phyloP scores from a whole-genome alignment of 2,888 invertebrate genomes.

The Amphipyra tragopoginis region DNA sequence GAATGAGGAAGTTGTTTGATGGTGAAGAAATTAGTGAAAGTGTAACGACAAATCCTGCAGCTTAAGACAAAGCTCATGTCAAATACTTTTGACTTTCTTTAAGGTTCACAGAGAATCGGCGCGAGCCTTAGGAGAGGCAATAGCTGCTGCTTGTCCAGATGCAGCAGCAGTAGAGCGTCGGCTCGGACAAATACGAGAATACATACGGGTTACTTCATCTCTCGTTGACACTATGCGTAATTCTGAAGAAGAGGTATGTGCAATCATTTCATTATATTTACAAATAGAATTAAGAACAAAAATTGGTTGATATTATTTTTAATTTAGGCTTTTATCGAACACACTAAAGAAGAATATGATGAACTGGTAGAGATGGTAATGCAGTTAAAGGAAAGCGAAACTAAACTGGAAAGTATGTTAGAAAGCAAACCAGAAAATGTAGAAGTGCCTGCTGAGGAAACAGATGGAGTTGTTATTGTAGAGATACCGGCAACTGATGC shows the following conservation, averaged over 20 bases:
- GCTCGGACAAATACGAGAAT: constrained; percentile 93
- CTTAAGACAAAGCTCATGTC: background rate
- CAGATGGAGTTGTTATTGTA: constrained; percentile 52
- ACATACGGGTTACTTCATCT: constrained; percentile 92
- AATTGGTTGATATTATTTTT: constrained; percentile 67
- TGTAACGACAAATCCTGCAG: no score
- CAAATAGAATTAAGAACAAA: constrained; percentile 28
- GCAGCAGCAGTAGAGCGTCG: constrained; percentile 92
- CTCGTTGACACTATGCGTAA: constrained; percentile 93
- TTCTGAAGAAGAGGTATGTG: constrained; percentile 91
- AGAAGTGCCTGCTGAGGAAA: constrained; percentile 76
- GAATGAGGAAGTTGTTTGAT: no score
- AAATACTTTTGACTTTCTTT: constrained; percentile 4
- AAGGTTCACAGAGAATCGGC: constrained; percentile 85
- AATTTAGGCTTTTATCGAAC: constrained; percentile 88
- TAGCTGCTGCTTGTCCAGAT: constrained; percentile 90
- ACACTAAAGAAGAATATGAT: constrained; percentile 89
- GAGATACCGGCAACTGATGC: constrained; percentile 53
- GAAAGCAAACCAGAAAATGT: constrained; percentile 78
- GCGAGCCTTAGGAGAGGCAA: constrained; percentile 83
- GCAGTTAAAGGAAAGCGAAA: constrained; percentile 93
- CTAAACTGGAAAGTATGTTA: constrained; percentile 90
- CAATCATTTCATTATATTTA: constrained; percentile 11
- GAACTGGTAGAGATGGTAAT: constrained; percentile 92
- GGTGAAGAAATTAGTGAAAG: no score